Conservation (phyloP, 2,888 invertebrate genomes). For the Asteroscopus sphinx region DNA sequence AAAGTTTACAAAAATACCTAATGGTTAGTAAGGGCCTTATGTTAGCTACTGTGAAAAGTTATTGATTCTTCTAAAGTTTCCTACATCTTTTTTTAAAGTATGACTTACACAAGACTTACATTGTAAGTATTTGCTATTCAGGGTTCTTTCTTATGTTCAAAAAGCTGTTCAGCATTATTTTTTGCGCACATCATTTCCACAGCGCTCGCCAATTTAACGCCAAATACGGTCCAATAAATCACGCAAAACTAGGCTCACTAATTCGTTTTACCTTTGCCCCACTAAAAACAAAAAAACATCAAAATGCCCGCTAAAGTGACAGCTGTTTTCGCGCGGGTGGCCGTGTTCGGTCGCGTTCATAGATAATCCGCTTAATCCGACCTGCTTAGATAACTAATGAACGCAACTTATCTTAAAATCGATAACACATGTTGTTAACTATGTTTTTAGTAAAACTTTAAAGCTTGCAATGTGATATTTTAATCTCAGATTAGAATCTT, state of each 20-base stretch:
- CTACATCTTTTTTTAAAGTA: no score
- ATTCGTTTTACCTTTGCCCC: slow-evolving; percentile 30
- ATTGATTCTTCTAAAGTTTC: no score
- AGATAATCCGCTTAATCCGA: slow-evolving; percentile 76
- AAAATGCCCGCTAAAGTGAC: slow-evolving; percentile 64
- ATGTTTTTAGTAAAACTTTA: slow-evolving; percentile 34
- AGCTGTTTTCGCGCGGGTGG: slow-evolving; percentile 81
- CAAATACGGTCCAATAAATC: slow-evolving; percentile 35
- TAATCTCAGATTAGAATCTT: slow-evolving; percentile 46
- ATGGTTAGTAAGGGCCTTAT: no score
- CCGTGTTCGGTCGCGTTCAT: slow-evolving; percentile 72
- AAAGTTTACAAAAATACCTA: no score
- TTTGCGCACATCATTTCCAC: slow-evolving; percentile 3
- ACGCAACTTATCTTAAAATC: slow-evolving; percentile 57
- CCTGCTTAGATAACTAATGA: slow-evolving; percentile 79
- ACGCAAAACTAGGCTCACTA: slow-evolving; percentile 22
- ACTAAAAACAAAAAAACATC: slow-evolving; percentile 46
- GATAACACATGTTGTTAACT: slow-evolving; percentile 50
- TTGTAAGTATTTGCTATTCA: no score
- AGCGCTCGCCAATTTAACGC: slow-evolving; percentile 27
- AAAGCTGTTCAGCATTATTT: no score
- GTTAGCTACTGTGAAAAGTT: no score
- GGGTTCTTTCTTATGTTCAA: no score
- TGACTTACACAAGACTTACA: no score
- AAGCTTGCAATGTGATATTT: slow-evolving; percentile 43